Percentiles rank a stretch among this genome's conserved stretches.
These are phyloP conservation scores for Palythoa heliodiscus DNA, from an alignment of 92 coral and sea anemone genomes.

Conservation along the genomic window DNA sequence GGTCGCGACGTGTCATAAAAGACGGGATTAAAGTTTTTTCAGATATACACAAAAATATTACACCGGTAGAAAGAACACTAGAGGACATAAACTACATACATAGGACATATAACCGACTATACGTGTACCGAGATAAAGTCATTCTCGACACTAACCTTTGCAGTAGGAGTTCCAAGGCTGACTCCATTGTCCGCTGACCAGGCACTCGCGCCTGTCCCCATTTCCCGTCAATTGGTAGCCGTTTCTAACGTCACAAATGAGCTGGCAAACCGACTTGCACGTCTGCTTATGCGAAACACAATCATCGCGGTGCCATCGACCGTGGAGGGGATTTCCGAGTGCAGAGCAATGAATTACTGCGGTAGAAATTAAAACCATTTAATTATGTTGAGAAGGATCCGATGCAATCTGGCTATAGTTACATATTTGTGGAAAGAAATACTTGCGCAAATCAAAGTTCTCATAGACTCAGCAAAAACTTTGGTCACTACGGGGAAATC, in stretches of 20 bases:
- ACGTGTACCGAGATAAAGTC: not conserved
- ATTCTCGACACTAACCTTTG: slow-evolving; percentile 64
- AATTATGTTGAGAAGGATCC: too few relatives aligned
- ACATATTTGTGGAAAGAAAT: too few relatives aligned
- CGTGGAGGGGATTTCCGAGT: slow-evolving; percentile 68
- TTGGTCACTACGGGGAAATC: too few relatives aligned
- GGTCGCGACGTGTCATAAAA: too few relatives aligned
- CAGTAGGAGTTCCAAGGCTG: slow-evolving; percentile 86
- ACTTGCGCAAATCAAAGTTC: too few relatives aligned
- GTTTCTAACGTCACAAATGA: slow-evolving; percentile 66
- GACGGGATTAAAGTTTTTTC: too few relatives aligned
- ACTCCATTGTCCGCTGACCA: slow-evolving; percentile 84
- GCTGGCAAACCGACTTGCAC: slow-evolving; percentile 80
- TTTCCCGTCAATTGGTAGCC: slow-evolving; percentile 77
- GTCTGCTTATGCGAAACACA: slow-evolving; percentile 69
- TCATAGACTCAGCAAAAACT: too few relatives aligned
- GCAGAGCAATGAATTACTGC: slow-evolving; percentile 83
- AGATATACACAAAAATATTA: too few relatives aligned
- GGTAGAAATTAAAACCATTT: not conserved
- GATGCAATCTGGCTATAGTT: too few relatives aligned
- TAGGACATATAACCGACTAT: too few relatives aligned
- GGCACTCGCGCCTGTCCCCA: slow-evolving; percentile 67
- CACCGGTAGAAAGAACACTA: not conserved
- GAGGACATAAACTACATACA: too few relatives aligned
- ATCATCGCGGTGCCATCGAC: slow-evolving; percentile 84